Base-by-base conservation (phyloP, 2,888 invertebrate genomes). In the Tinea pellionella region DNA sequence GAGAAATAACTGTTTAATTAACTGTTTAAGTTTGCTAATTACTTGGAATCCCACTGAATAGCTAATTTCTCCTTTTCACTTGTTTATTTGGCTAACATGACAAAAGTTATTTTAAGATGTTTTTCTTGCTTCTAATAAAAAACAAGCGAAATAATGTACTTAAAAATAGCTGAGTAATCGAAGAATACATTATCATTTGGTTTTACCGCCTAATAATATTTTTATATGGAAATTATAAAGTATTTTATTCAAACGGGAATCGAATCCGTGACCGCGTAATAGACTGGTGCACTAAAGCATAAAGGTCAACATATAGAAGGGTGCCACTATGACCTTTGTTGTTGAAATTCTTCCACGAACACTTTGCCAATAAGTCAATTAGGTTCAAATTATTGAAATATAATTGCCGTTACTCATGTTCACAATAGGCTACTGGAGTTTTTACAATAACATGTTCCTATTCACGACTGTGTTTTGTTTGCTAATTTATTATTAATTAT, bases 401-500 rank as follows among this genome's bases (percentile, higher is more conserved):
- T 16, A 16, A n/a, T 16, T 47, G 9, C 47, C 15, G 13, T 13
- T 47, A 16, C 47, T 47, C 47, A 47, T 4, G 47, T 16, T 16
- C 47, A 47, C 47, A 47, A 47, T 47, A 16, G 47, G 4, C 47
- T 9, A 47, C n/a, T 37, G 41, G 41, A 41, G n/a, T 47, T 47
- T 47, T 15, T 47, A 47, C 47, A 47, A 47, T 47, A 47, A 47
- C 47, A n/a, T 47, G 8, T 47, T 47, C 15, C 15, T 47, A 47
- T 47, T 47, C 47, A 15, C 47, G 8, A 41, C 9, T n/a, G 16
- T 16, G 16, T 16, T 47, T 47, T 6, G 16, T 16, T 47, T 47
- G 15, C 47, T 47, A 47, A 47, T 47, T 47, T 15, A 47, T 47
- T 47, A 47, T 47, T 47, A 47, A 47, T 47, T 47, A 47, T 41